phyloP scores from a whole-genome alignment of 2,888 invertebrate species.

The Rotaria socialis region DNA sequence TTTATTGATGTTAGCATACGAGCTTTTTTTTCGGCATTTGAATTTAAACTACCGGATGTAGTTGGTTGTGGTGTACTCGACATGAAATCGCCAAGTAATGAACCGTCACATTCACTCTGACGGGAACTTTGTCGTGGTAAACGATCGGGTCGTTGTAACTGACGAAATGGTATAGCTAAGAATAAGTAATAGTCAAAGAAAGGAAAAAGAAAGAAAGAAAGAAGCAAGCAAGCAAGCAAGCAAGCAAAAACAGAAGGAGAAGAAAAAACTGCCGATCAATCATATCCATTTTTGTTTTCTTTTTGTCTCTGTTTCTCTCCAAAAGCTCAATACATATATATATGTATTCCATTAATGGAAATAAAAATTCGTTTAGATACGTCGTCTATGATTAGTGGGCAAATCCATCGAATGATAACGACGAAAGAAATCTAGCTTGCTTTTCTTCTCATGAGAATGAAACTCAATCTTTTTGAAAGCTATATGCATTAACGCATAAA shows the following conservation, averaged over 20 bases:
- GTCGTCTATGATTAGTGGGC: too few relatives aligned
- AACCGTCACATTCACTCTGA: conserved; percentile 35
- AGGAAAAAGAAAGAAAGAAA: neutral
- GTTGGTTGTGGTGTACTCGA: neutral
- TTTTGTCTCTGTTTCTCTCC: too few relatives aligned
- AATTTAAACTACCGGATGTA: neutral
- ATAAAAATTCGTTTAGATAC: too few relatives aligned
- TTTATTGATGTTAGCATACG: neutral
- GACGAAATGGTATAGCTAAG: conserved; percentile 36
- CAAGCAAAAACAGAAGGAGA: too few relatives aligned
- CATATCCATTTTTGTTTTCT: too few relatives aligned
- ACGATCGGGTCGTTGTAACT: conserved; percentile 30
- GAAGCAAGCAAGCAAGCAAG: too few relatives aligned
- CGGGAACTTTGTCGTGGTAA: conserved; percentile 10
- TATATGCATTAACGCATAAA: neutral
- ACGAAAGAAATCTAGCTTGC: too few relatives aligned
- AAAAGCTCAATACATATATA: too few relatives aligned
- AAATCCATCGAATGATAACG: too few relatives aligned
- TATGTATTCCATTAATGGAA: too few relatives aligned
- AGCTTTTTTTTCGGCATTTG: neutral
- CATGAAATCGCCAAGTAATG: conserved; percentile 23
- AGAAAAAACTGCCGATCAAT: too few relatives aligned
- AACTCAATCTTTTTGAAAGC: neutral
- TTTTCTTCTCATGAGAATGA: too few relatives aligned
- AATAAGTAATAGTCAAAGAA: neutral